Evolutionary conservation across 2,113 vertebrate species (phyloP).

Genomic region (Pseudorasbora parva): DNA sequence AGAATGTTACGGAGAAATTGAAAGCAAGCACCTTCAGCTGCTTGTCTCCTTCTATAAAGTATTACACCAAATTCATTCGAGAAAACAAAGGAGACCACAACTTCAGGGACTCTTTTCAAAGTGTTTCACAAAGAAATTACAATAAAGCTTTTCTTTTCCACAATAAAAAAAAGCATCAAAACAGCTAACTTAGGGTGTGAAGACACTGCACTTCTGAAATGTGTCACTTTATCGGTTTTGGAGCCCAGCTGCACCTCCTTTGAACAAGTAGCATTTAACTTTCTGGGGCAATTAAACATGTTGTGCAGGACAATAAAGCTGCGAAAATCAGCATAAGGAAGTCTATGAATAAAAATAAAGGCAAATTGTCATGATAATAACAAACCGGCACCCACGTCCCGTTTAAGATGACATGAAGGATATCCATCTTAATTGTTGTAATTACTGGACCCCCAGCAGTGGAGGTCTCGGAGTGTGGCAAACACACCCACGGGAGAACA

Average conservation of each 20-base stretch:
- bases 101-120: conserved; percentile 15
- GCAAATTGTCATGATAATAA: conserved; percentile 29
- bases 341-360: conserved; percentile 7
- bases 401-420: conserved; percentile 67
- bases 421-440: conserved; percentile 72
- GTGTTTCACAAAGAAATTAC: conserved; percentile 6
- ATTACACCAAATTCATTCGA: not conserved
- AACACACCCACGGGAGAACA: conserved; percentile 71
- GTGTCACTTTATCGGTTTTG: not conserved
- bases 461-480: conserved; percentile 65
- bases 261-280: not conserved
- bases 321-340: not conserved
- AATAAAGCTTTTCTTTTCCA: not conserved
- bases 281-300: conserved; percentile 17
- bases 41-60: conserved; percentile 22
- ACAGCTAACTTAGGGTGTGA: not conserved
- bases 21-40: conserved; percentile 22
- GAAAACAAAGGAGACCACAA: conserved; percentile 20
- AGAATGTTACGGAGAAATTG: conserved; percentile 36
- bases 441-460: conserved; percentile 73
- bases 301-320: conserved; percentile 6
- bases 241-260: not conserved
- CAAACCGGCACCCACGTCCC: conserved; percentile 59
- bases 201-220: conserved; percentile 8
- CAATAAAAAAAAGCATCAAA: not conserved